Evolutionary conservation across 1,140 invertebrate species (phyloP).

Genomic region (Diorhabda carinulata): DNA sequence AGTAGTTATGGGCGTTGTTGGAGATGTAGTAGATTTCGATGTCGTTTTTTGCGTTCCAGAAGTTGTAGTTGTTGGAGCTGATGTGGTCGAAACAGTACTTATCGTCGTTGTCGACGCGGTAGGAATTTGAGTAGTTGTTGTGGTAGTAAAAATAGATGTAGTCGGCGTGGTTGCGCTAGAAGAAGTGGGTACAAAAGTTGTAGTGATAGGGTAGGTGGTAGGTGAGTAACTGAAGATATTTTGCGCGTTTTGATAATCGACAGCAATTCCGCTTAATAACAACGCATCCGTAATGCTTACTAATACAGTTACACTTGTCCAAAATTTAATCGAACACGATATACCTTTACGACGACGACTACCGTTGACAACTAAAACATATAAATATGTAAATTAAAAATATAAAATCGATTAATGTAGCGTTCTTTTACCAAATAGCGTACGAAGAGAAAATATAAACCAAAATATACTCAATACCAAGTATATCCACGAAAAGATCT

Average conservation of each 20-base stretch:
- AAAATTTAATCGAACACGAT: neutral
- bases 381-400: neutral
- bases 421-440: neutral
- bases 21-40: too few species aligned
- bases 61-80: too few species aligned
- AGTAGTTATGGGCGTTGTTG: too few species aligned
- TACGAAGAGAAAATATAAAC: neutral
- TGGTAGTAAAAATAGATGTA: too few species aligned
- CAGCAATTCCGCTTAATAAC: constrained; percentile 6
- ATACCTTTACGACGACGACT: neutral
- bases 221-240: neutral
- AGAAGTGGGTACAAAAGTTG: neutral
- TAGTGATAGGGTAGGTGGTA: neutral
- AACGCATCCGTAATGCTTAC: constrained; percentile 1
- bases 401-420: neutral
- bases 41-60: too few species aligned
- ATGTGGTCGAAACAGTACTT: too few species aligned
- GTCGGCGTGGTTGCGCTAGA: too few species aligned
- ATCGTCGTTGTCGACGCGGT: too few species aligned
- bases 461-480: constrained; percentile 8
- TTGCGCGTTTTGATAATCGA: neutral
- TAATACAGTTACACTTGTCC: constrained; percentile 3
- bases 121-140: too few species aligned
- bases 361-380: neutral
- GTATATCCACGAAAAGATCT: constrained; percentile 9